Evolutionary conservation across 2,113 vertebrate species (phyloP).

Genomic region (Mola mola): DNA sequence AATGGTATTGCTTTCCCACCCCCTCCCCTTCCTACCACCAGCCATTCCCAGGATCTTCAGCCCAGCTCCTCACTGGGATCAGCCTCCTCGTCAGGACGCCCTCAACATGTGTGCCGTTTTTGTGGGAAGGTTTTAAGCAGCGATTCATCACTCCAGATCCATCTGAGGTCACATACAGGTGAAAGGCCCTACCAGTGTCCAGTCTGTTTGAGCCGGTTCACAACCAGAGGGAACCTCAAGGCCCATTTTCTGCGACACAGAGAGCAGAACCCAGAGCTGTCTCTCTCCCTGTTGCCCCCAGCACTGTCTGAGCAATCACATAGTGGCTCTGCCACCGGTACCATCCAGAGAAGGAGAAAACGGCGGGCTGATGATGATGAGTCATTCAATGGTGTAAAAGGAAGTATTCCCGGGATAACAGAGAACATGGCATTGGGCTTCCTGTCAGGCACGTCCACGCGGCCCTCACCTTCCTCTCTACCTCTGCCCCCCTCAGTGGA

Average conservation of each 20-base stretch:
- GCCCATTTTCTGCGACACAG: conserved; percentile 93
- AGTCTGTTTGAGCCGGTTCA: conserved; percentile 92
- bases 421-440: conserved; percentile 80
- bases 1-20: conserved; percentile 70
- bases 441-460: conserved; percentile 71
- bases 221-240: conserved; percentile 93
- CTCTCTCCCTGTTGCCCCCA: conserved; percentile 89
- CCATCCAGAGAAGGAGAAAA: conserved; percentile 78
- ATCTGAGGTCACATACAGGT: conserved; percentile 91
- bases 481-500: conserved; percentile 84
- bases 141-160: conserved; percentile 93
- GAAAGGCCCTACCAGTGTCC: conserved; percentile 94
- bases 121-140: conserved; percentile 93
- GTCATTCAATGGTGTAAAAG: conserved; percentile 76
- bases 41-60: conserved; percentile 76
- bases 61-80: conserved; percentile 68
- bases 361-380: conserved; percentile 81
- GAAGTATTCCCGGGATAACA: conserved; percentile 69
- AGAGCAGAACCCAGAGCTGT: conserved; percentile 91
- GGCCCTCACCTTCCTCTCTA: conserved; percentile 78
- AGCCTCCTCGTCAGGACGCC: conserved; percentile 66
- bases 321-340: conserved; percentile 71
- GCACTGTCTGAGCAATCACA: conserved; percentile 76
- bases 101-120: conserved; percentile 88
- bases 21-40: conserved; percentile 65